These are phyloP conservation scores for Ophiodon elongatus DNA, from an alignment of 2,113 vertebrate species.

Conservation along the genomic window DNA sequence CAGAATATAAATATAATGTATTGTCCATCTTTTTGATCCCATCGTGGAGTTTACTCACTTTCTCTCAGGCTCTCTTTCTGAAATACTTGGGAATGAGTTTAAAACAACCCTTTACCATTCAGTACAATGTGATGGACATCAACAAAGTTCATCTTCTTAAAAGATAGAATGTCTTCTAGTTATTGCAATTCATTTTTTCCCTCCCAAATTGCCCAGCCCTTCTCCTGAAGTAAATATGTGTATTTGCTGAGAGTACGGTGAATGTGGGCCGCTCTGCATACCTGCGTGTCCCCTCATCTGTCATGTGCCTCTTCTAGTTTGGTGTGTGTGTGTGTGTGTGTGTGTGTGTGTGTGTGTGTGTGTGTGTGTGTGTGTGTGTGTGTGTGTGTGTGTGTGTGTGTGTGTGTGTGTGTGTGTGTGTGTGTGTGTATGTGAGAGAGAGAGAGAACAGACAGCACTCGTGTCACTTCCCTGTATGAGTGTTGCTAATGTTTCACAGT, in stretches of 20 bases:
- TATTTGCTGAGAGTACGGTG: not conserved
- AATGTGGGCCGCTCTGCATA: not conserved
- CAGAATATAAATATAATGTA: not conserved
- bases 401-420: conserved; percentile 1
- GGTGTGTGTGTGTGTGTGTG: too few species aligned
- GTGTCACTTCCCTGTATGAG: not conserved
- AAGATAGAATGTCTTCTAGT: not conserved
- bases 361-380: not conserved
- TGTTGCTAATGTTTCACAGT: not conserved
- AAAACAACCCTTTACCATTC: not conserved
- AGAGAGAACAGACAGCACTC: conserved; percentile 1
- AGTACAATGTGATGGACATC: not conserved
- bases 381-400: conserved; percentile 1
- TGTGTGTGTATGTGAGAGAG: too few species aligned
- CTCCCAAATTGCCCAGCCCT: not conserved
- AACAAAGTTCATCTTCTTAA: not conserved
- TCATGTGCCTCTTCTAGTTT: not conserved
- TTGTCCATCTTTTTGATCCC: not conserved
- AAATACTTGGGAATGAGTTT: not conserved
- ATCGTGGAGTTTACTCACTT: not conserved
- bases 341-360: too few species aligned
- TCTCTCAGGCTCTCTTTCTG: not conserved
- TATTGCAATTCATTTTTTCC: not conserved
- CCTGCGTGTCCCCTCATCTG: not conserved
- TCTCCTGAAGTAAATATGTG: not conserved